Evolutionary conservation across 2,888 invertebrate species (phyloP).

Genomic region (Cryptosula pallasiana): DNA sequence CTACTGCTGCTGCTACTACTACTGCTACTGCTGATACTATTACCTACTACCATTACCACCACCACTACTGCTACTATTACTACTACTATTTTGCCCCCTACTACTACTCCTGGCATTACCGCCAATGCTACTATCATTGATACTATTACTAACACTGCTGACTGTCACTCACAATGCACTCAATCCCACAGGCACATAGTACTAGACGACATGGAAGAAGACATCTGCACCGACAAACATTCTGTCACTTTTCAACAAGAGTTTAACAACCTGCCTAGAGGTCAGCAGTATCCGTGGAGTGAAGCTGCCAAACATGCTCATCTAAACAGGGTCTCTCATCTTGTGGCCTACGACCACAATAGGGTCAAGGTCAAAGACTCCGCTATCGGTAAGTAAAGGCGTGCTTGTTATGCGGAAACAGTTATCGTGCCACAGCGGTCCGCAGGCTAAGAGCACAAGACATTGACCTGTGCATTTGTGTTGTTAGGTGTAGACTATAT

Average conservation of each 20-base stretch:
- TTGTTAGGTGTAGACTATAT: slow-evolving; percentile 37
- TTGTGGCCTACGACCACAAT: slow-evolving; percentile 49
- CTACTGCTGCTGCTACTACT: background rate
- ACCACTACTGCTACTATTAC: background rate
- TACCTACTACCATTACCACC: background rate
- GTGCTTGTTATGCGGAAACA: too few species aligned
- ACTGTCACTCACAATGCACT: background rate
- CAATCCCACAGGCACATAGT: slow-evolving; percentile 4
- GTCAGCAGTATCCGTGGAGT: slow-evolving; percentile 31
- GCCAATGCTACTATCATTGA: background rate
- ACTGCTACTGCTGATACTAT: background rate
- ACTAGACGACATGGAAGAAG: slow-evolving; percentile 4
- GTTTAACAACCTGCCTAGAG: slow-evolving; percentile 42
- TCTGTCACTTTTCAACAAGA: slow-evolving; percentile 39
- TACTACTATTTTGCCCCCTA: background rate
- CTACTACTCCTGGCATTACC: background rate
- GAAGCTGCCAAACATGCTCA: slow-evolving; percentile 30
- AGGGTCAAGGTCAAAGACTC: slow-evolving; percentile 36
- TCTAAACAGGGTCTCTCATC: slow-evolving; percentile 45
- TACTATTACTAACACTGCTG: background rate
- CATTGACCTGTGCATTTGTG: too few species aligned
- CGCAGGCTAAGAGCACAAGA: too few species aligned
- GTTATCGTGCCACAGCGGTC: too few species aligned
- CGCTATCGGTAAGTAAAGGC: background rate
- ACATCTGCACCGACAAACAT: slow-evolving; percentile 10